Percentiles rank a stretch among this genome's conserved stretches.
These are phyloP conservation scores for Amazona finschi DNA, from an alignment of 2,797 vertebrate species.

Conservation along the genomic window DNA sequence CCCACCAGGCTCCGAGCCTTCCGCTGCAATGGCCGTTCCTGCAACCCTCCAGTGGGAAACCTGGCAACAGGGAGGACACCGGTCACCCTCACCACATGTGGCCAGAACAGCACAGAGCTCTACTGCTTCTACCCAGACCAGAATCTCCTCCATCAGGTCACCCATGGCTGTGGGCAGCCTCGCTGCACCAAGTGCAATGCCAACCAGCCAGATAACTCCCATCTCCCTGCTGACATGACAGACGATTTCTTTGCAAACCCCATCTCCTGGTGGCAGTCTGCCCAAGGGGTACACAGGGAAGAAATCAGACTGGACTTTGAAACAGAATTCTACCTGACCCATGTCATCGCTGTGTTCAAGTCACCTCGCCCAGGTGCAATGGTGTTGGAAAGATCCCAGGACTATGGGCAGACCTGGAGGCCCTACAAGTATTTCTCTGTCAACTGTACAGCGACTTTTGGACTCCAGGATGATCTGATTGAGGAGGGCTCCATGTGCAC, in stretches of 20 bases:
- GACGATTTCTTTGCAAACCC: slow-evolving; percentile 85
- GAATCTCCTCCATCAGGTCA: background rate
- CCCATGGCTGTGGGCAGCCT: slow-evolving; percentile 50
- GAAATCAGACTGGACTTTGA: slow-evolving; percentile 86
- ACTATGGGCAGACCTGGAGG: slow-evolving; percentile 85
- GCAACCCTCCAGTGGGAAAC: slow-evolving; percentile 87
- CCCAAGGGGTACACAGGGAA: slow-evolving; percentile 68
- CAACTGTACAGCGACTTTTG: slow-evolving; percentile 85
- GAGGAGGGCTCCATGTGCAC: slow-evolving; percentile 84
- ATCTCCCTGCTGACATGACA: slow-evolving; percentile 84
- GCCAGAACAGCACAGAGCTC: slow-evolving; percentile 71
- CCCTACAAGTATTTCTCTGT: slow-evolving; percentile 84
- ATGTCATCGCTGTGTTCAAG: slow-evolving; percentile 84
- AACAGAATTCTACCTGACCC: slow-evolving; percentile 84
- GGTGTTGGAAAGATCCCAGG: slow-evolving; percentile 84
- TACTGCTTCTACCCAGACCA: slow-evolving; percentile 69
- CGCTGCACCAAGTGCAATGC: slow-evolving; percentile 71
- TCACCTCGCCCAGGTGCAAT: slow-evolving; percentile 87
- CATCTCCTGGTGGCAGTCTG: slow-evolving; percentile 87
- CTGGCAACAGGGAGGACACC: slow-evolving; percentile 84
- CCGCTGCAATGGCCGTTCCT: slow-evolving; percentile 82
- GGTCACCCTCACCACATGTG: slow-evolving; percentile 70
- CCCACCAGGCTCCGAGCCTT: slow-evolving; percentile 62
- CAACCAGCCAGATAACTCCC: slow-evolving; percentile 72
- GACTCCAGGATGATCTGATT: slow-evolving; percentile 79